phyloP scores from a whole-genome alignment of 2,888 invertebrate genomes.

The Cerceris rybyensis region DNA sequence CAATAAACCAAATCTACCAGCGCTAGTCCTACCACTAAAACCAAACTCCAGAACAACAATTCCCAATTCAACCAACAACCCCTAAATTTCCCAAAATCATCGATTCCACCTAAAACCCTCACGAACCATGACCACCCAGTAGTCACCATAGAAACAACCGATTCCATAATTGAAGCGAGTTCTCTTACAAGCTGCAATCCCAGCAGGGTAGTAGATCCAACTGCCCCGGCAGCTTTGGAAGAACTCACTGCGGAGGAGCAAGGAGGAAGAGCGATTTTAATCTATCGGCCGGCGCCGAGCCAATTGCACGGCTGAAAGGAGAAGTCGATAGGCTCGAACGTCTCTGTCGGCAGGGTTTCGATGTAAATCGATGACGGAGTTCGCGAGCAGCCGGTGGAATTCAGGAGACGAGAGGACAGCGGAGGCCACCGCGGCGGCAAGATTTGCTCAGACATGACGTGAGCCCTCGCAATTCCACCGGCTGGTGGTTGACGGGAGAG shows the following conservation, averaged over 20 bases:
- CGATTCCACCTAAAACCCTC: neutral
- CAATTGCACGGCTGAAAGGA: constrained; percentile 57
- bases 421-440: constrained; percentile 12
- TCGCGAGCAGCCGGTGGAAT: neutral
- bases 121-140: too few relatives aligned
- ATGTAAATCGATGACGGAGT: constrained; percentile 63
- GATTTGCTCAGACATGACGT: constrained; percentile 53
- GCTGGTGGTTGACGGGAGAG: constrained; percentile 7
- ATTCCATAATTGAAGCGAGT: constrained; percentile 14
- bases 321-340: constrained; percentile 46
- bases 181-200: constrained; percentile 66
- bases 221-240: neutral
- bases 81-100: neutral
- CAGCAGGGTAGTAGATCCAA: constrained; percentile 12
- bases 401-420: neutral
- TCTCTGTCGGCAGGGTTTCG: constrained; percentile 54
- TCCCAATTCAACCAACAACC: neutral
- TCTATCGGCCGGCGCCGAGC: constrained; percentile 66
- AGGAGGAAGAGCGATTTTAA: constrained; percentile 58
- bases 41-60: too few relatives aligned
- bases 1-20: too few relatives aligned
- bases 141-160: neutral
- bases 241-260: constrained; percentile 9
- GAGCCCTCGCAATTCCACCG: constrained; percentile 56
- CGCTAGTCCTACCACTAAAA: too few relatives aligned